Evolutionary conservation across 1,140 invertebrate species (phyloP).

Genomic region (Plectrocnemia conspersa): DNA sequence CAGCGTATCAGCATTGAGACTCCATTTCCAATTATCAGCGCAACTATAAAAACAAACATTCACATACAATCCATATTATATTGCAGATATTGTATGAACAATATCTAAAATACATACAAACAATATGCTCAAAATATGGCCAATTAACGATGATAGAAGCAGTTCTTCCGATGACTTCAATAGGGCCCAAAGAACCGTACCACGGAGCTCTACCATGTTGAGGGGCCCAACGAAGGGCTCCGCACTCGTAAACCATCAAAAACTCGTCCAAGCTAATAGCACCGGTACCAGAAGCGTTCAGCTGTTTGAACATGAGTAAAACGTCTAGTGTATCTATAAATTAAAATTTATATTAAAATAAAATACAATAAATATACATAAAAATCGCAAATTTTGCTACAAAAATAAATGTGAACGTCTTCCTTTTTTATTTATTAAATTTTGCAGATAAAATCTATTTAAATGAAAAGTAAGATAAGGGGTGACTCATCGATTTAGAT

Average conservation of each 20-base stretch:
- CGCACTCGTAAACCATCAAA: conserved; percentile 70
- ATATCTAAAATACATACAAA: conserved; percentile 57
- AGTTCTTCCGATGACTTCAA: conserved; percentile 59
- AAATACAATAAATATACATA: too few species aligned
- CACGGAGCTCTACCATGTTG: conserved; percentile 65
- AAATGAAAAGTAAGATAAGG: too few species aligned
- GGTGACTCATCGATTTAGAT: too few species aligned
- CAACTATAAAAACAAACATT: conserved; percentile 47
- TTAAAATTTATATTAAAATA: conserved; percentile 36
- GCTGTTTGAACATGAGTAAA: conserved; percentile 75
- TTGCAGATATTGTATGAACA: neutral
- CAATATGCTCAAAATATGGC: conserved; percentile 66
- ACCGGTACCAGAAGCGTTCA: conserved; percentile 66
- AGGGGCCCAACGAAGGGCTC: conserved; percentile 68
- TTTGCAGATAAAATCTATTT: neutral
- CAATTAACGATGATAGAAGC: conserved; percentile 62
- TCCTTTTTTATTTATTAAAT: neutral
- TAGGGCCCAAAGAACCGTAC: conserved; percentile 59
- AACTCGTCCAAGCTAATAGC: conserved; percentile 70
- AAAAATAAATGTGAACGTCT: too few species aligned
- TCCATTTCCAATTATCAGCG: conserved; percentile 63
- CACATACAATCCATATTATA: conserved; percentile 3
- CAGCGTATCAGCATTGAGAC: conserved; percentile 61
- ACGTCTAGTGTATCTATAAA: conserved; percentile 74
- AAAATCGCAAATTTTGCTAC: too few species aligned